A percentile compares a stretch with the other conserved stretches of the same genome.
These are phyloP conservation scores for Intellagama lesueurii DNA, from an alignment of 2,797 vertebrate genomes.

Conservation along the genomic window DNA sequence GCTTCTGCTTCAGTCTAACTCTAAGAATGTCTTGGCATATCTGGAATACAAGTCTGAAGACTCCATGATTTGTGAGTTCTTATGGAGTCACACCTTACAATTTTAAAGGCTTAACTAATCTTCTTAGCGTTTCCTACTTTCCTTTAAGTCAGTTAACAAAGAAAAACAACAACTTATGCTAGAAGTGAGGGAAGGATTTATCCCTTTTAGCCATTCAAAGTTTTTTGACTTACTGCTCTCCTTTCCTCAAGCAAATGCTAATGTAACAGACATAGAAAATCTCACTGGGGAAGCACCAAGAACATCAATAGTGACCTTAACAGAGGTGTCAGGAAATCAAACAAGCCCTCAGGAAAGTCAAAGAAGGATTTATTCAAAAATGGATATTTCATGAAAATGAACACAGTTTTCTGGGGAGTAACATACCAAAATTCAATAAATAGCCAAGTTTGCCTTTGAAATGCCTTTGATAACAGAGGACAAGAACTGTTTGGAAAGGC, in stretches of 20 bases:
- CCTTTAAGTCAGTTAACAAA: fast-evolving
- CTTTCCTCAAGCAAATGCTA: slow-evolving; percentile 64
- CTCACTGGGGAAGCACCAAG: slow-evolving; percentile 47
- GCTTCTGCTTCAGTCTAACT: background rate
- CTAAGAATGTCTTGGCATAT: background rate
- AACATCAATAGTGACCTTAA: slow-evolving; percentile 68
- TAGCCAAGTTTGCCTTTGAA: slow-evolving; percentile 63
- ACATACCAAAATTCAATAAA: slow-evolving; percentile 60
- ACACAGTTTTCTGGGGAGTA: slow-evolving; percentile 58
- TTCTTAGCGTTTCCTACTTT: background rate
- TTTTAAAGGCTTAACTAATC: slow-evolving; percentile 15
- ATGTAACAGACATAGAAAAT: slow-evolving; percentile 51
- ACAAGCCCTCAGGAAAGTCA: slow-evolving; percentile 68
- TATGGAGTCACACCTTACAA: background rate
- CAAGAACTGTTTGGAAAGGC: slow-evolving; percentile 12
- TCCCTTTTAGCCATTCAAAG: slow-evolving; percentile 29
- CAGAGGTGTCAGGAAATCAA: slow-evolving; percentile 62
- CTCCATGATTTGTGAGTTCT: background rate
- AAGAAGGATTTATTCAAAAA: slow-evolving; percentile 71
- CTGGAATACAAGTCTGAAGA: too few relatives aligned
- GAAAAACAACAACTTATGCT: background rate
- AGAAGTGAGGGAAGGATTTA: background rate
- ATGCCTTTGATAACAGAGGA: slow-evolving; percentile 51
- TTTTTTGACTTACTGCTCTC: slow-evolving; percentile 61
- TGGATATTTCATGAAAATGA: slow-evolving; percentile 70